Conservation (phyloP, 2,797 vertebrate species). For the Luscinia luscinia region DNA sequence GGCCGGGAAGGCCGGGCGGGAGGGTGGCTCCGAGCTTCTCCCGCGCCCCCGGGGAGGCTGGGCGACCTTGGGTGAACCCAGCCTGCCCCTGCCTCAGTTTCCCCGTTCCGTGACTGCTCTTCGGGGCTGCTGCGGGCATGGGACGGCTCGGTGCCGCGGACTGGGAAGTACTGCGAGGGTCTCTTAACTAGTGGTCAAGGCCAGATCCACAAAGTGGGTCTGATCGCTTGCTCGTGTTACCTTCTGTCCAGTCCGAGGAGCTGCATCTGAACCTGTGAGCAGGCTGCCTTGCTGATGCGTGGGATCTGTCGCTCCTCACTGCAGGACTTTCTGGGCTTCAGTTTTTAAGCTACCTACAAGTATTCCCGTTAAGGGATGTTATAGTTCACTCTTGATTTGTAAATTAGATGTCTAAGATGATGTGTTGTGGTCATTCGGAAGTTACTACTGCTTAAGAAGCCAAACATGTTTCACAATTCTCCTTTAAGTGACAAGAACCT, state of each 20-base stretch:
- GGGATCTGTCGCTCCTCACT: neutral
- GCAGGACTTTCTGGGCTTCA: neutral
- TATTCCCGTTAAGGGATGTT: neutral
- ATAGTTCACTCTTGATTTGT: neutral
- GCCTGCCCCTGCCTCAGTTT: neutral
- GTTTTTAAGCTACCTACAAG: neutral
- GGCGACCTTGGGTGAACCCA: slow-evolving; percentile 57
- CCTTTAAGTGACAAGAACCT: neutral
- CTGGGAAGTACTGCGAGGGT: neutral
- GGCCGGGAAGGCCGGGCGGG: neutral
- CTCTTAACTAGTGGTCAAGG: neutral
- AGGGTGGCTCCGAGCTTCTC: neutral
- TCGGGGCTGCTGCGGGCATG: neutral
- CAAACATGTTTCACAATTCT: neutral
- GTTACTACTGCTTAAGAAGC: neutral
- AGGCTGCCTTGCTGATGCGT: neutral
- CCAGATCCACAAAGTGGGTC: neutral
- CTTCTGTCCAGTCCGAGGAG: neutral
- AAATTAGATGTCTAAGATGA: neutral
- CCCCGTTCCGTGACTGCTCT: neutral
- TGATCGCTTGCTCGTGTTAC: neutral
- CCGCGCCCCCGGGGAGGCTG: neutral
- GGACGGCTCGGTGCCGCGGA: neutral
- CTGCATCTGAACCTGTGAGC: neutral
- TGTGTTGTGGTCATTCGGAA: neutral